Conservation (phyloP, 1,140 invertebrate species). For the Ips typographus region DNA sequence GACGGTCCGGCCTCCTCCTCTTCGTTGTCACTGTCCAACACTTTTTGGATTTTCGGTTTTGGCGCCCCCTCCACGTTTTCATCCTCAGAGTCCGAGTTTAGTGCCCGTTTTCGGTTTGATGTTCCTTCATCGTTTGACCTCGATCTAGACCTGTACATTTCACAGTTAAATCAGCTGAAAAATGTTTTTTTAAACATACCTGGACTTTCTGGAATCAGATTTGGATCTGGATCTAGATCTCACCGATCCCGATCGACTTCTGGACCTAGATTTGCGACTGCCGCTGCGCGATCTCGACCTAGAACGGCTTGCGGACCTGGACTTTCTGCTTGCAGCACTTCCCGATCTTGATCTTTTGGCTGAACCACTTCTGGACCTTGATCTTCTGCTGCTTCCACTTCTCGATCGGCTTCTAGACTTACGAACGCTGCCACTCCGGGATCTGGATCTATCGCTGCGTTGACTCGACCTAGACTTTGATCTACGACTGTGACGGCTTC, state of each 20-base stretch:
- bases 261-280: constrained; percentile 20
- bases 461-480: constrained; percentile 33
- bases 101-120: constrained; percentile 48
- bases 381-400: constrained; percentile 21
- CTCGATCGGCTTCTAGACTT: constrained; percentile 14
- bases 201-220: constrained; percentile 42
- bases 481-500: constrained; percentile 3
- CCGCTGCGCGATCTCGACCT: constrained; percentile 38
- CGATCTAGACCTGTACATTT: constrained; percentile 45
- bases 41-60: constrained; percentile 53
- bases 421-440: constrained; percentile 16
- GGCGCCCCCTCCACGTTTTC: constrained; percentile 54
- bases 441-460: constrained; percentile 8
- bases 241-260: constrained; percentile 38
- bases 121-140: constrained; percentile 12
- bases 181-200: constrained; percentile 17
- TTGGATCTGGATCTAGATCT: constrained; percentile 41
- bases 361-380: constrained; percentile 32
- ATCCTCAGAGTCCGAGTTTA: constrained; percentile 56
- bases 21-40: constrained; percentile 58
- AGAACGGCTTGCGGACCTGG: constrained; percentile 33
- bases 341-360: not conserved
- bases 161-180: constrained; percentile 12
- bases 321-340: not conserved
- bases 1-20: constrained; percentile 52